Evolutionary conservation across 53 echinoderm and acorn worm genomes (phyloP).

Genomic region (Patiria pectinifera): DNA sequence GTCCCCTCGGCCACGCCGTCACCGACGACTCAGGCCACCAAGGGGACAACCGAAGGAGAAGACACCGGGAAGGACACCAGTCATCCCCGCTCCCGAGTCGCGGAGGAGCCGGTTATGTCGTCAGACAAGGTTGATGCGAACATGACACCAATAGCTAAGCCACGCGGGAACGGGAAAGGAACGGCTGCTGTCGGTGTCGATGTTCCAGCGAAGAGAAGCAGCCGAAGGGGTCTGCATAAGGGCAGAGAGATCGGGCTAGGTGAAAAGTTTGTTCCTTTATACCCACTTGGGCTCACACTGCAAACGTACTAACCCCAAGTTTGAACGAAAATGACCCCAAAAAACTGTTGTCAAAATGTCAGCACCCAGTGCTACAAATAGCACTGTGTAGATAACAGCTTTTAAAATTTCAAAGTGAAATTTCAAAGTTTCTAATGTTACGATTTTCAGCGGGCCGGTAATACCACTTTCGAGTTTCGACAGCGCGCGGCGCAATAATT

Average conservation of each 20-base stretch:
- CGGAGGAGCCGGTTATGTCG: not conserved
- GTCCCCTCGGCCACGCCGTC: slow-evolving; percentile 9
- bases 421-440: too few species aligned
- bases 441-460: too few species aligned
- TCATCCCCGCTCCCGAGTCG: not conserved
- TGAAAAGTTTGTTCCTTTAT: not conserved
- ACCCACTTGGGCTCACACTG: too few species aligned
- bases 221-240: not conserved
- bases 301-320: too few species aligned
- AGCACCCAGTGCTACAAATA: too few species aligned
- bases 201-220: not conserved
- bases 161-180: not conserved
- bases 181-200: not conserved
- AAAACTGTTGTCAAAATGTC: too few species aligned
- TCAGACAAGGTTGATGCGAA: not conserved
- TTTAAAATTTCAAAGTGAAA: too few species aligned
- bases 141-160: not conserved
- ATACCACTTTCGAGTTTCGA: too few species aligned
- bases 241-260: not conserved
- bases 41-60: not conserved
- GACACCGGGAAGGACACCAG: not conserved
- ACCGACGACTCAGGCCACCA: not conserved
- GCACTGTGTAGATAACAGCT: too few species aligned
- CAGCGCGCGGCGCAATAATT: too few species aligned
- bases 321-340: too few species aligned